Base-by-base conservation (phyloP, 2,113 vertebrate species). In the Pao palembangensis region DNA sequence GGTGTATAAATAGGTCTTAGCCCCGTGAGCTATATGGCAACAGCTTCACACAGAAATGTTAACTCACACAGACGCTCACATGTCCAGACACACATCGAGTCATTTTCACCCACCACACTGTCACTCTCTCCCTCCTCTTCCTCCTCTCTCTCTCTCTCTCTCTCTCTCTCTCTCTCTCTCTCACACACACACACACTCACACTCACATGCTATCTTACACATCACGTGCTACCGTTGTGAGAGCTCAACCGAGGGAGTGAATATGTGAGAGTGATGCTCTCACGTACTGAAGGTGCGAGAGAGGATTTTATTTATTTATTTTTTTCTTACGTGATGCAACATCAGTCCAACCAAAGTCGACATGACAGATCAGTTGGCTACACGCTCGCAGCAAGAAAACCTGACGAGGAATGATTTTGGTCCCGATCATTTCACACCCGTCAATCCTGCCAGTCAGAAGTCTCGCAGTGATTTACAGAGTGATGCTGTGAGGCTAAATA, bases 11-110 rank as follows among this genome's bases (percentile, higher is more conserved):
- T 71, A 82, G 72, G 53, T 60, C 75, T 59, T 19, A 16, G 55
- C 47, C 64, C 61, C 66, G 41, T 67, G 56, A 76, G 73, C 61
- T 16, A 67, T 54, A 38, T 53, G 63, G 60, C 60, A 55, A 59
- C 48, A 1, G 23, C 43, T 58, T 34, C 12, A 18, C 56, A 23
- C 52, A 66, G 15, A 61, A 73, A 72, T 31, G 8, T 58, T 61
- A 82, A 80, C 65, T 67, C 69, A 4, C 57, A 20, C 47, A 72
- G 71, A 74, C 71, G 66, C 58, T 71, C 52, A 73, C 71, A 85
- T 76, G 77, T 73, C 54, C 66, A 49, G 56, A 71, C 58, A 71
- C 55, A 78, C 50, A 70, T 2, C 34, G 15, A 49, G 58, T 69
- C 79, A 20, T 51, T 61, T 58, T 67, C 23, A 64, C 68, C 53